phyloP scores from a whole-genome alignment of 2,888 invertebrate species.

The Drosophila limbata region DNA sequence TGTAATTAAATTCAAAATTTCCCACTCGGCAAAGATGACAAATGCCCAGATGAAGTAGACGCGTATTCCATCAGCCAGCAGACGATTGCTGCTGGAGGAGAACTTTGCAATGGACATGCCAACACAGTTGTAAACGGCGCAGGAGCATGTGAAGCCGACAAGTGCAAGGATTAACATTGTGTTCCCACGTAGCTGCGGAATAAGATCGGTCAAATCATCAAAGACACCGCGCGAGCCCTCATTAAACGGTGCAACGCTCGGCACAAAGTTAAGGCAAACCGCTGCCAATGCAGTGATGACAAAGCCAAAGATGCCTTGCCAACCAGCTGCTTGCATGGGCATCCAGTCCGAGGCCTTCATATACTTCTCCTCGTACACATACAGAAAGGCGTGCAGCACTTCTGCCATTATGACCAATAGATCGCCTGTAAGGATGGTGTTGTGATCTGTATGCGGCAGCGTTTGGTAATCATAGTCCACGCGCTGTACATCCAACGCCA shows the following conservation, averaged over 20 bases:
- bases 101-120: conserved; percentile 97
- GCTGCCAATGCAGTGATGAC: conserved; percentile 88
- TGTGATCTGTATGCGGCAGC: conserved; percentile 82
- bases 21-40: conserved; percentile 91
- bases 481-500: conserved; percentile 88
- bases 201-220: conserved; percentile 94
- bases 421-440: conserved; percentile 93
- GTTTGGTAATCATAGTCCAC: conserved; percentile 78
- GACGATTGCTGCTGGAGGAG: conserved; percentile 95
- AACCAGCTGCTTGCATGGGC: conserved; percentile 95
- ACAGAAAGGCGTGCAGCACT: conserved; percentile 94
- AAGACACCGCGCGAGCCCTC: conserved; percentile 90
- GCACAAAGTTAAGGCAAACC: conserved; percentile 93
- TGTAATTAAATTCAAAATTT: conserved; percentile 92
- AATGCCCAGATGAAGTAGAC: conserved; percentile 96
- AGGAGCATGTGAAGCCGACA: conserved; percentile 90
- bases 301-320: conserved; percentile 95
- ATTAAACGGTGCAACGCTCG: conserved; percentile 91
- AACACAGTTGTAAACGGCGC: conserved; percentile 97
- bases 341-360: conserved; percentile 94
- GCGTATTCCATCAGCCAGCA: conserved; percentile 95
- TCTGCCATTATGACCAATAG: conserved; percentile 91
- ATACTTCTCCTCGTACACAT: conserved; percentile 98
- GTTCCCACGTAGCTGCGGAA: conserved; percentile 91
- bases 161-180: conserved; percentile 88